These are phyloP conservation scores for Stictonetta naevosa DNA, from an alignment of 2,113 vertebrate genomes.

Conservation along the genomic window DNA sequence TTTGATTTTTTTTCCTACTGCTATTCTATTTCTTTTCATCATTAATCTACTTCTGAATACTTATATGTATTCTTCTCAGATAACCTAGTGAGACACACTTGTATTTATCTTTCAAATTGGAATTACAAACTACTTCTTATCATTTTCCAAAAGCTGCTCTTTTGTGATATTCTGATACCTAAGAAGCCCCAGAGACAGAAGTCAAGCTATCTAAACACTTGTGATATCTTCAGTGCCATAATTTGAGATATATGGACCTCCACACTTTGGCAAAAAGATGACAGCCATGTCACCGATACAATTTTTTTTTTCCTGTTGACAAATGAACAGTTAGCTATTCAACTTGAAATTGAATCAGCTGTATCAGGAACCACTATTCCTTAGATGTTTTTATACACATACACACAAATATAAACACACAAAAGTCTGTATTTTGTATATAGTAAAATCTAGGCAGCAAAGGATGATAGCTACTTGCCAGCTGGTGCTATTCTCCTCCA, in stretches of 20 bases:
- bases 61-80: neutral
- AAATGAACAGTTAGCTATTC: neutral
- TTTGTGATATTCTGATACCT: neutral
- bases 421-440: neutral
- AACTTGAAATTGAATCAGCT: neutral
- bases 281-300: neutral
- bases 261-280: neutral
- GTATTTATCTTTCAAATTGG: neutral
- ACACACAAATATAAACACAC: fast-evolving
- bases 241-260: neutral
- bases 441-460: neutral
- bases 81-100: neutral
- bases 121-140: neutral
- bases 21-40: neutral
- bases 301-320: neutral
- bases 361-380: neutral
- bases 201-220: neutral
- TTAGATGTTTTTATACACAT: neutral
- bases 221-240: fast-evolving
- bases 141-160: neutral
- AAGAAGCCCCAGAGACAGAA: neutral
- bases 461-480: neutral
- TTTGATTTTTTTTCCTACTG: neutral
- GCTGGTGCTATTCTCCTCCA: neutral
- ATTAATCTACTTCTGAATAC: neutral